Base-by-base conservation (phyloP, 2,113 vertebrate species). In the Syrmaticus mikado region DNA sequence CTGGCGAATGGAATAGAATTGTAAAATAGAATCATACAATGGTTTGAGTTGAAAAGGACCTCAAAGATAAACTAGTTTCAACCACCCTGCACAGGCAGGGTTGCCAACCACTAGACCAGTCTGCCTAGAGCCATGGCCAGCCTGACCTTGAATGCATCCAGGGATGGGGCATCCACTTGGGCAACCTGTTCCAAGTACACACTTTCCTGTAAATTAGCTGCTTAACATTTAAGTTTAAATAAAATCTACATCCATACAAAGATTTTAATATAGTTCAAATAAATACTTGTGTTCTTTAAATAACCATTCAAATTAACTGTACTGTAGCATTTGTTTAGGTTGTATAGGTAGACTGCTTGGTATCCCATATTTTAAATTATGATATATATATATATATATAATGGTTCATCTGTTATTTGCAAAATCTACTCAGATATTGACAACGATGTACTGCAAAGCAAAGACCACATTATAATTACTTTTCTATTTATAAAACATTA, bases 381-480 rank as follows among this genome's bases (percentile, higher is more conserved):
- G 41, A 48, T 58, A 45, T 2, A 45, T 19, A 45, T 8, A 45
- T 38, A 38, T 38, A 38, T 38, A 38, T 38, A 38, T 38, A 46
- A 55, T 2, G 16, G 5, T 68, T 45, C 7, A 52, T 1, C 4
- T 68, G 10, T 80, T 74, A 73, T 13, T 60, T 71, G 38, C 8
- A 75, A 90, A 72, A 2, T 46, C 16, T 73, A 32, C 7, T 53
- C 3, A 14, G 25, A 53, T 16, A 53, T 28, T 46, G 16, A 41
- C 34, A 79, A 43, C 55, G 1, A 24, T 12, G 10, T 22, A 34
- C 2, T 53, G 8, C 60, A 30, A 27, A 1, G 50, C 50, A 52
- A 52, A 52, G 13, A 28, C 25, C 25, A 27, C 17, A 0, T 30
- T 3, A 24, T 67, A 61, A 76, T n/a, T 11, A 0, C 2, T 10